Evolutionary conservation across 2,797 vertebrate genomes (phyloP), one percentile per base, ranked within the genome.

Genomic region (Ara ararauna): DNA sequence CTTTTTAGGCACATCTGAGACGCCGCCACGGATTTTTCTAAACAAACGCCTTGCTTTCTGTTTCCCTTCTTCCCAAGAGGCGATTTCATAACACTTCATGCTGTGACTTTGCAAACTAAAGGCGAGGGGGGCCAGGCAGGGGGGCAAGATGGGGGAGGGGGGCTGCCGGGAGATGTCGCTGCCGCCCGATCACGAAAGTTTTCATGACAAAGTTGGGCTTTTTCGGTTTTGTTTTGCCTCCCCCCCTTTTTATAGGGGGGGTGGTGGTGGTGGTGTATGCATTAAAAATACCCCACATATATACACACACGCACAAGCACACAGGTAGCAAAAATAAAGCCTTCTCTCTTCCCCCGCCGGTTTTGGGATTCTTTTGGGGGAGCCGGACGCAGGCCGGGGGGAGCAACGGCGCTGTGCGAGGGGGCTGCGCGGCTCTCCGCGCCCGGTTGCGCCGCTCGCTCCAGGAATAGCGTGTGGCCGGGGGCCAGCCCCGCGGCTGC

Each of bases 381-480:
- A 21, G 72, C 61, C 14, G n/a, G 22, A 34, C 13, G n/a, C 22
- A 58, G 22, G 56, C n/a, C n/a, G 24, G 34, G 38, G 45, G 22
- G 7, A 30, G 51, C 67, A 26, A 78, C 11, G 30, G 68, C 44
- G 53, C 64, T 64, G 27, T 53, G 21, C 36, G 68, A 44, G 21
- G 79, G 34, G 40, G 4, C 23, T 94, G 80, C 93, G 90, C 93
- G 92, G 75, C 56, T 78, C 85, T 48, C 83, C 83, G 89, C 85
- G 86, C 30, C 71, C 38, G 56, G 45, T 81, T 93, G 93, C 76
- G 17, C 96, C 95, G 67, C 61, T 96, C 95, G 96, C 97, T 98
- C 98, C 97, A 97, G 97, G 98, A 98, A 98, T 97, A 98, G 98
- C 91, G 85, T 97, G 97, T 97, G 97, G 97, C 97, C 94, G 83